Evolutionary conservation across 1,140 invertebrate genomes (phyloP), one percentile per base, ranked within the genome.

Genomic region (Saxidomus purpurata): DNA sequence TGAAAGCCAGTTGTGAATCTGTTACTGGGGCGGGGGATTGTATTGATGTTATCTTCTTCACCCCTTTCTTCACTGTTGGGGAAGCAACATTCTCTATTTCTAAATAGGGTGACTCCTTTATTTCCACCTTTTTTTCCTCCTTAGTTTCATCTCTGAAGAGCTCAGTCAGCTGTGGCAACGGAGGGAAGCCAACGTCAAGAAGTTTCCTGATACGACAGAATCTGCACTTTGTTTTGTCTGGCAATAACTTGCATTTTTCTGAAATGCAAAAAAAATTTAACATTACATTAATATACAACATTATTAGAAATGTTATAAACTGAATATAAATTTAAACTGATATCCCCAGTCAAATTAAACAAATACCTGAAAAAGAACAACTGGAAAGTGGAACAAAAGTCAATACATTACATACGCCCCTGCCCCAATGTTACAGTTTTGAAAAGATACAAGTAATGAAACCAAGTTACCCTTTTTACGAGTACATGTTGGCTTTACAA

Each of bases 141-240:
- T 11, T 47, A 3, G 55, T 52, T 28, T 76, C 71, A 28, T 76
- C 71, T 11, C 13, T 55, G 11, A 79, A 67, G 0, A 83, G 19
- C n/a, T 28, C 67, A 19, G 40, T 49, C 11, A 79, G 40, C 31
- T 89, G 34, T 9, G 79, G 69, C 19, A 69, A 19, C 3, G 40
- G 25, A 0, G 69, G 71, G 25, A 85, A 69, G 4, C 76, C 67
- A 17, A 82, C 55, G 0, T 79, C 11, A 19, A 91, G 52, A 59
- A 81, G 67, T 59, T 89, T 91, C 81, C 47, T 84, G 25, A 91
- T 81, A 40, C 86, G 47, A 80, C 90, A 91, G 15, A 43, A 76
- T 36, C 74, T 38, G 40, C 90, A 91, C 38, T 80, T 80, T 25
- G 38, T 82, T 38, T 47, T 86, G 36, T 80, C 84, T 28, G 49